Conservation (phyloP, 2,113 vertebrate species). For the Callipepla californica region DNA sequence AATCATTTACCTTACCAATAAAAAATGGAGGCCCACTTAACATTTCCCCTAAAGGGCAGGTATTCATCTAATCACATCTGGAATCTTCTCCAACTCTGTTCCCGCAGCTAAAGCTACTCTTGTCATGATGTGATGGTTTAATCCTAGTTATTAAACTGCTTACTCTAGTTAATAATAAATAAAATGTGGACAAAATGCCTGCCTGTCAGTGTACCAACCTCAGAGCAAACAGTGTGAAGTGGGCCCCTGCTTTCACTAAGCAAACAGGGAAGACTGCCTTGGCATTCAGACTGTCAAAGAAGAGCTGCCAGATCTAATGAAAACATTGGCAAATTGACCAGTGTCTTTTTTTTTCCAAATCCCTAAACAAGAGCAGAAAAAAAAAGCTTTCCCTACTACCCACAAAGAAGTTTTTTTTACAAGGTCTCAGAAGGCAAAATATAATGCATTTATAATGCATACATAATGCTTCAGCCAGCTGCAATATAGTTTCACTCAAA, state of each 20-base stretch:
- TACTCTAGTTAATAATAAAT: constrained; percentile 70
- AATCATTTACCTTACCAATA: constrained; percentile 34
- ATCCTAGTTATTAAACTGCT: constrained; percentile 71
- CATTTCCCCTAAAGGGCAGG: constrained; percentile 50
- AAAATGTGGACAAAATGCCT: constrained; percentile 48
- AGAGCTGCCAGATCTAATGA: constrained; percentile 41
- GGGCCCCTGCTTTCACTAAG: constrained; percentile 24
- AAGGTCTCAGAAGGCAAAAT: constrained; percentile 29
- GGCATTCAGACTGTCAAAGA: constrained; percentile 43
- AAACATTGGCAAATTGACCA: constrained; percentile 25
- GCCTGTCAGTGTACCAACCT: constrained; percentile 41
- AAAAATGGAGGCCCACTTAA: constrained; percentile 32
- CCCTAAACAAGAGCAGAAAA: neutral
- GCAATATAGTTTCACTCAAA: constrained; percentile 46
- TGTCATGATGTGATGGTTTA: constrained; percentile 74
- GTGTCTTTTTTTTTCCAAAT: neutral
- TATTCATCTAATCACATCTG: constrained; percentile 66
- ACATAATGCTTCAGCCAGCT: constrained; percentile 31
- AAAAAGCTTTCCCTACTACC: neutral
- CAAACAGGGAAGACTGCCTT: constrained; percentile 6
- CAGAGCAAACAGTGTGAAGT: constrained; percentile 40
- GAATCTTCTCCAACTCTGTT: constrained; percentile 60
- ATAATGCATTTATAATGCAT: constrained; percentile 4
- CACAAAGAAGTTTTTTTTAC: constrained; percentile 12
- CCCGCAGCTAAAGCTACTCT: constrained; percentile 64